Base-by-base conservation (phyloP, 2,888 invertebrate species). In the Aphelenchoides bicaudatus region DNA sequence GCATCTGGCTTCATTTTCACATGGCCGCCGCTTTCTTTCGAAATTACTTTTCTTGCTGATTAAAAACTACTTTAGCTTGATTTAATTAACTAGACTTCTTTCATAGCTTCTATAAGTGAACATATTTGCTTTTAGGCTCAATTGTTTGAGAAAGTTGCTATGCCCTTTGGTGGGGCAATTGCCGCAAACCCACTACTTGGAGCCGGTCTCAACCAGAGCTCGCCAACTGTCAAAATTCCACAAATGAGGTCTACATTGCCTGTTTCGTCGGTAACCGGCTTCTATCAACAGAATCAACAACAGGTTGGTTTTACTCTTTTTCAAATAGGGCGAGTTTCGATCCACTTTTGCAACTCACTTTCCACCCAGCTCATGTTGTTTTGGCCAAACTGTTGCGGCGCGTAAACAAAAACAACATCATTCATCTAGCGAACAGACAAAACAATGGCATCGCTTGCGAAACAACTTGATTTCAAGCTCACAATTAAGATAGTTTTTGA, bases 41-140 rank as follows among this genome's bases (percentile, higher is more conserved):
- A 21, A 21, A 19, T 43, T 43, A 6, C 43, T 10, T 8, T 43
- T 34, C 34, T 34, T 34, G n/a, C n/a, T n/a, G n/a, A n/a, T n/a
- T n/a, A n/a, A n/a, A n/a, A n/a, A n/a, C n/a, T n/a, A n/a, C n/a
- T n/a, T n/a, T n/a, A n/a, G n/a, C n/a, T n/a, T n/a, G n/a, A n/a
- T n/a, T n/a, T n/a, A n/a, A n/a, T n/a, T 34, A 10, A n/a, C 16
- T 43, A 21, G 6, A 19, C 8, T 43, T 43, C 10, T 10, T 43
- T 43, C 10, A 25, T 10, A n/a, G 6, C 16, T n/a, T 43, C 43
- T 10, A 43, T 43, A 21, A 25, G n/a, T 34, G 10, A n/a, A 34
- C 34, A n/a, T 10, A 34, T 43, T n/a, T n/a, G n/a, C n/a, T n/a
- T 43, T 43, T n/a, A 43, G 43, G 43, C 43, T 21, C 43, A 43